Evolutionary conservation across 2,113 vertebrate species (phyloP).

Genomic region (Indicator maculatus): DNA sequence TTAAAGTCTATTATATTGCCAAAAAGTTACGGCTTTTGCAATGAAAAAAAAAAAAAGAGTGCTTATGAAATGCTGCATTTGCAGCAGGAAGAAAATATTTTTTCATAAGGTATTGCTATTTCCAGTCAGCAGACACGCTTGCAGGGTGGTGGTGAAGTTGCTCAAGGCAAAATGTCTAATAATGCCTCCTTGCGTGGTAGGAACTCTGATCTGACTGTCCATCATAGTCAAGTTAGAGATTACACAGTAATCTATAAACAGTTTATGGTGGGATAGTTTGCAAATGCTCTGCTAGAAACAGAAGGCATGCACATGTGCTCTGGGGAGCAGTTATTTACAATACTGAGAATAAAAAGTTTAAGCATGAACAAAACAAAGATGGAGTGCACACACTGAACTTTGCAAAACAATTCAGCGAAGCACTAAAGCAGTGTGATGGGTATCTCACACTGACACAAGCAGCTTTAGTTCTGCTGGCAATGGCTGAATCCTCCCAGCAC

Average conservation of each 20-base stretch:
- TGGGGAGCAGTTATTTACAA: neutral
- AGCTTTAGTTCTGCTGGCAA: neutral
- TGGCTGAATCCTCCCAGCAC: neutral
- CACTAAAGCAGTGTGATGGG: neutral
- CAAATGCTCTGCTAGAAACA: neutral
- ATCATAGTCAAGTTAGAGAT: neutral
- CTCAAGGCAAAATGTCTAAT: neutral
- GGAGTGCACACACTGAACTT: neutral
- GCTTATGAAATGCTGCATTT: neutral
- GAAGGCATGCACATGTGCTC: neutral
- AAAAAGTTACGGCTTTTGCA: neutral
- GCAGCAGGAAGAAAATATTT: neutral
- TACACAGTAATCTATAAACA: neutral
- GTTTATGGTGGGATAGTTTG: neutral
- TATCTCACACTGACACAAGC: no score
- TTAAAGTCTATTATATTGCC: neutral
- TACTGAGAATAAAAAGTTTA: neutral
- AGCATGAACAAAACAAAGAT: neutral
- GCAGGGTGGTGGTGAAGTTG: neutral
- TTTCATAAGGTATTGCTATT: neutral
- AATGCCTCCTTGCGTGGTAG: rapidly evolving
- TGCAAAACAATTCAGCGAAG: neutral
- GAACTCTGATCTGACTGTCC: neutral
- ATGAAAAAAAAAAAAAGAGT: neutral
- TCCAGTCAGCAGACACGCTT: neutral